Evolutionary conservation across 2,113 vertebrate genomes (phyloP).

Genomic region (Brienomyrus longianalis): DNA sequence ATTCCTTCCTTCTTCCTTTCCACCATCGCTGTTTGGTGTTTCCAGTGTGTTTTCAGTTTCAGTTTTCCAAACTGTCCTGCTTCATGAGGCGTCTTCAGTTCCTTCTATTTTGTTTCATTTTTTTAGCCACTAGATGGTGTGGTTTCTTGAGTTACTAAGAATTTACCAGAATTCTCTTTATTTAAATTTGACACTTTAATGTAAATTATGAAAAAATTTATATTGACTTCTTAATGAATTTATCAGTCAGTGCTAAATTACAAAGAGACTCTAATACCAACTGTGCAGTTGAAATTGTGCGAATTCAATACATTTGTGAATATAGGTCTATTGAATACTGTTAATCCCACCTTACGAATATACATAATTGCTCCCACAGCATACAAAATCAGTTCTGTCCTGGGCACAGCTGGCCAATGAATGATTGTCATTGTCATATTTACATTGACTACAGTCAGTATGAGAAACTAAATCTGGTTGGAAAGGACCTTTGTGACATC

Average conservation of each 20-base stretch:
- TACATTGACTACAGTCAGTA: not conserved
- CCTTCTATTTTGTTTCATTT: not conserved
- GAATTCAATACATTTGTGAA: not conserved
- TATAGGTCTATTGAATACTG: not conserved
- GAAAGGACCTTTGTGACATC: not conserved
- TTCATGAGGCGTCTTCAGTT: not conserved
- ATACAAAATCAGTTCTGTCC: not conserved
- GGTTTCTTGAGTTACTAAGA: not conserved
- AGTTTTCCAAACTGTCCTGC: not conserved
- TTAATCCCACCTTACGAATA: not conserved
- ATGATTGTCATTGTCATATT: not conserved
- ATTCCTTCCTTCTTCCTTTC: not conserved
- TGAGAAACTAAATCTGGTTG: not conserved
- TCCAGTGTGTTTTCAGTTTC: not conserved
- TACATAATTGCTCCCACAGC: not conserved
- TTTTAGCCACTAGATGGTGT: constrained; percentile 1
- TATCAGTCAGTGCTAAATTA: not conserved
- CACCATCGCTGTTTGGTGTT: not conserved
- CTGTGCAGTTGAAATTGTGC: not conserved
- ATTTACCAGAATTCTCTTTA: not conserved
- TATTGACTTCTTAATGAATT: not conserved
- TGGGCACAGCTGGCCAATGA: not conserved
- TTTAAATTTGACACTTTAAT: not conserved
- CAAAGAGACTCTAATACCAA: not conserved
- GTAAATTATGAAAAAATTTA: not conserved